Evolutionary conservation across 2,888 invertebrate species (phyloP).

Genomic region (Maniola hyperantus): DNA sequence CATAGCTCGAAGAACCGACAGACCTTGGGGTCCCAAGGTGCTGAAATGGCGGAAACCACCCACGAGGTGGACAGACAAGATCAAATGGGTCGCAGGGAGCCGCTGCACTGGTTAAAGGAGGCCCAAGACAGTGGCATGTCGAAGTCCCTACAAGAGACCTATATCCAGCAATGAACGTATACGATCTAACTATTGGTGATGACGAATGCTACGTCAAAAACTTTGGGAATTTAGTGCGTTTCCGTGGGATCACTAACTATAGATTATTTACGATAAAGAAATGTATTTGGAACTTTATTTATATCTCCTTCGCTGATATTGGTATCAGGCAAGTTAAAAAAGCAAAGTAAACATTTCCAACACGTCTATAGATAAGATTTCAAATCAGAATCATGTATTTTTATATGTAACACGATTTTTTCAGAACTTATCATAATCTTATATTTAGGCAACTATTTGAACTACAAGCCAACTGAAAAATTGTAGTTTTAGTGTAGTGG

Average conservation of each 20-base stretch:
- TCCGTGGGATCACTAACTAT: not conserved
- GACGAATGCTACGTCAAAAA: slow-evolving; percentile 7
- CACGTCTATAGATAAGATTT: slow-evolving; percentile 11
- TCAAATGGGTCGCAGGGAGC: too few species aligned
- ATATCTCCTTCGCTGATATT: not conserved
- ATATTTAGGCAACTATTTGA: not conserved
- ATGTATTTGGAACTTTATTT: not conserved
- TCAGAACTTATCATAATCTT: not conserved
- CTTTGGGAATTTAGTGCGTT: slow-evolving; percentile 20
- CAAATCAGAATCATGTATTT: slow-evolving; percentile 6
- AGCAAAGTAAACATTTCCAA: slow-evolving; percentile 12
- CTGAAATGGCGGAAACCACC: too few species aligned
- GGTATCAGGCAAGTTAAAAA: slow-evolving; percentile 3
- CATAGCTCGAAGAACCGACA: too few species aligned
- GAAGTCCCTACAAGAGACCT: too few species aligned
- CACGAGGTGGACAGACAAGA: too few species aligned
- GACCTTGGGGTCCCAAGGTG: too few species aligned
- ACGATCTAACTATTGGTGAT: too few species aligned
- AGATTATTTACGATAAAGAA: not conserved
- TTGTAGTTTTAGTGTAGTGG: too few species aligned
- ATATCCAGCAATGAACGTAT: too few species aligned
- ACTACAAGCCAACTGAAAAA: too few species aligned
- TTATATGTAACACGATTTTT: not conserved
- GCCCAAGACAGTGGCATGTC: too few species aligned
- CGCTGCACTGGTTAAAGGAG: too few species aligned